Percentiles rank a stretch among this genome's conserved stretches.
Conservation (phyloP, 2,797 vertebrate genomes). For the Tauraco hartlaubi region DNA sequence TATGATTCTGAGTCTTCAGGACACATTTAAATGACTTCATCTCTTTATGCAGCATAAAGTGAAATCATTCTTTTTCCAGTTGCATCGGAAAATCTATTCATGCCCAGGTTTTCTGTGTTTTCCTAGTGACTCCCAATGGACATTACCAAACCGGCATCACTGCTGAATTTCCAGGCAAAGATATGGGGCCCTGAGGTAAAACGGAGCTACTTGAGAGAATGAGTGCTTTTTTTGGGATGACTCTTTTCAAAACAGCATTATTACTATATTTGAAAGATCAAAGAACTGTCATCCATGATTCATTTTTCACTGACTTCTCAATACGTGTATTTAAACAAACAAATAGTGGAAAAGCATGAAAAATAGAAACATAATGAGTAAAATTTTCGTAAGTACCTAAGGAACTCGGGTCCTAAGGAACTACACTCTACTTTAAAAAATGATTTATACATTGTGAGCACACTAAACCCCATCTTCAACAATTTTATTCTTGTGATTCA, state of each 20-base stretch:
- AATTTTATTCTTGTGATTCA: neutral
- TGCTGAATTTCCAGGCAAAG: slow-evolving; percentile 40
- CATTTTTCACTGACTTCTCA: neutral
- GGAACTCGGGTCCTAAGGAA: neutral
- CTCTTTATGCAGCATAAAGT: neutral
- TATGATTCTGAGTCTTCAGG: neutral
- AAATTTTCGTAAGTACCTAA: neutral
- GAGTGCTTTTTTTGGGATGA: neutral
- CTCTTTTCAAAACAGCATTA: neutral
- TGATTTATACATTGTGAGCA: neutral
- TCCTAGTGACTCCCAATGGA: slow-evolving; percentile 6
- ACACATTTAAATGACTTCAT: neutral
- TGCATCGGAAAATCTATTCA: slow-evolving; percentile 33
- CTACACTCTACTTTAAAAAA: neutral
- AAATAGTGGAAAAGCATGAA: neutral
- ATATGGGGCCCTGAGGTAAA: neutral
- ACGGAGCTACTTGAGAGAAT: neutral
- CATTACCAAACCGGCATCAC: slow-evolving; percentile 8
- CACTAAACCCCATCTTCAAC: neutral
- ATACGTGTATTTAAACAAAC: neutral
- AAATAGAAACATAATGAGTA: neutral
- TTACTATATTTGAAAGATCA: neutral
- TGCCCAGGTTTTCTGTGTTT: slow-evolving; percentile 45
- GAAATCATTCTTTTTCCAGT: slow-evolving; percentile 66
- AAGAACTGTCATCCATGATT: neutral